These are phyloP conservation scores for Fissipunctia ypsillon DNA, from an alignment of 2,888 invertebrate genomes.

Conservation along the genomic window DNA sequence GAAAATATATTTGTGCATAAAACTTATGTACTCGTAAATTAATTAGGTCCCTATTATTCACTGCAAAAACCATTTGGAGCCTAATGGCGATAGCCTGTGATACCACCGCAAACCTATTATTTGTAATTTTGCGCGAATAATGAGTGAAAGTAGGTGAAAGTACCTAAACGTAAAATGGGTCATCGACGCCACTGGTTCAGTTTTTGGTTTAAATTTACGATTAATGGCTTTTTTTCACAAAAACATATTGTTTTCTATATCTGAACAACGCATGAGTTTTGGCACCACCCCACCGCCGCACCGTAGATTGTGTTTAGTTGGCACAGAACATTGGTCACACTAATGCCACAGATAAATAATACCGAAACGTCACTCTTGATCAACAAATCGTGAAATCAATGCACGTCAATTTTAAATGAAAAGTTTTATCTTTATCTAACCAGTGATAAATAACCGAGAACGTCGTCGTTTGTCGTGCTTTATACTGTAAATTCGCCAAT, in stretches of 20 bases:
- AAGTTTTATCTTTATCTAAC: conserved; percentile 3
- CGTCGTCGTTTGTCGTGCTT: too few species aligned
- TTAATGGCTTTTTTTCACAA: neutral
- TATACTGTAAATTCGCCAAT: neutral
- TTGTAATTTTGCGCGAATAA: neutral
- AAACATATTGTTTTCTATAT: neutral
- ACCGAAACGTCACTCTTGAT: conserved; percentile 17
- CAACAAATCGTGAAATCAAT: conserved; percentile 13
- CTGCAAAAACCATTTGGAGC: neutral
- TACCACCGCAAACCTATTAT: neutral
- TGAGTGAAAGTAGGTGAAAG: neutral
- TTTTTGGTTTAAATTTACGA: neutral
- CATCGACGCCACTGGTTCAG: neutral
- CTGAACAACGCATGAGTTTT: neutral
- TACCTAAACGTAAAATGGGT: neutral
- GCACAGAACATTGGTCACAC: neutral
- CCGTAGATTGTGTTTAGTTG: neutral
- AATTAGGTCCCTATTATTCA: neutral
- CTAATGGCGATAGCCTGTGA: neutral
- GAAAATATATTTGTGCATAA: neutral
- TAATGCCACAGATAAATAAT: conserved; percentile 16
- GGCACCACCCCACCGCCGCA: neutral
- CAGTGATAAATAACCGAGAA: conserved; percentile 2
- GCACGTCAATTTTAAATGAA: neutral
- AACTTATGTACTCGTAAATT: neutral